A percentile compares a stretch with the other conserved stretches of the same genome.
These are phyloP conservation scores for Climacteris rufus DNA, from an alignment of 2,113 vertebrate species.

Conservation along the genomic window DNA sequence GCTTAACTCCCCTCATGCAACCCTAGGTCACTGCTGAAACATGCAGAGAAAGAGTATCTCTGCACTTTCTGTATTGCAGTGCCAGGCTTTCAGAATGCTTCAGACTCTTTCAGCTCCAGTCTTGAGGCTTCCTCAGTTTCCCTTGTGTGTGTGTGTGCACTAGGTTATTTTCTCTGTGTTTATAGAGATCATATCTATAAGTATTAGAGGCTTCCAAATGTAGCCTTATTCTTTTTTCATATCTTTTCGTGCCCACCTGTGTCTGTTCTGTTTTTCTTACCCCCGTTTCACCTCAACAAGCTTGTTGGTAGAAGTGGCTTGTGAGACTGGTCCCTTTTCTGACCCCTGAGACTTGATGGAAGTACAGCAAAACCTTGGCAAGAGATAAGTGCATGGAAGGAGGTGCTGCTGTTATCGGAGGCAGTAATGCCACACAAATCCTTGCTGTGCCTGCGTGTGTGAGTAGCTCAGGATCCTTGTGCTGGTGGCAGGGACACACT, in stretches of 20 bases:
- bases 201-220: neutral
- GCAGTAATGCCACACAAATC: neutral
- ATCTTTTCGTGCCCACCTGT: neutral
- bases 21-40: neutral
- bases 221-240: neutral
- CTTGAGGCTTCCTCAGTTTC: neutral
- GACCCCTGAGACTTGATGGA: neutral
- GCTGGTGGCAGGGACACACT: neutral
- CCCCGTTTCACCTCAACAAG: neutral
- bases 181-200: rapidly evolving
- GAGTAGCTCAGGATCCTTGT: neutral
- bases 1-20: neutral
- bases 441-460: neutral
- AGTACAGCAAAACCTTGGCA: neutral
- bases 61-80: neutral
- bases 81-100: neutral
- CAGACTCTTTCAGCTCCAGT: neutral
- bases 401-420: neutral
- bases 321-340: neutral
- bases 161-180: neutral
- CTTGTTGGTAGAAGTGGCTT: neutral
- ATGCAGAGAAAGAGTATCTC: neutral
- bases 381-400: neutral
- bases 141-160: neutral
- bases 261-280: neutral